These are phyloP conservation scores for Lucilia sericata DNA, from an alignment of 1,140 invertebrate genomes.

Conservation along the genomic window DNA sequence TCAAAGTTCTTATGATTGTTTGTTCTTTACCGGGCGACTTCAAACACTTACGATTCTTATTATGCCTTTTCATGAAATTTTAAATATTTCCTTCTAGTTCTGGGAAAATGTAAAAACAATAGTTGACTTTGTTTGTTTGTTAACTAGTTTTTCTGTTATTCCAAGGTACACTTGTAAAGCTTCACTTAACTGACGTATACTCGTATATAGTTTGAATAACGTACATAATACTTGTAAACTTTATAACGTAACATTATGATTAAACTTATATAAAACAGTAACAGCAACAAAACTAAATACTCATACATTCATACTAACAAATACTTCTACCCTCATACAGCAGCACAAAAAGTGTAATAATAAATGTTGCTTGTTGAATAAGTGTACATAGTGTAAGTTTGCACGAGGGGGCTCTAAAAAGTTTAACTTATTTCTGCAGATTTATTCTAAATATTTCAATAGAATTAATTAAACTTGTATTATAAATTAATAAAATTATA, in stretches of 20 bases:
- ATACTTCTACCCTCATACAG: no score
- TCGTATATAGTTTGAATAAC: constrained; percentile 30
- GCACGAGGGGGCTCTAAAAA: no score
- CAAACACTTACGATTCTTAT: background rate
- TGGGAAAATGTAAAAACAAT: constrained; percentile 4
- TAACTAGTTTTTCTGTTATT: background rate
- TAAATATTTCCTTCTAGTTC: background rate
- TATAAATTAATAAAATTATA: no score
- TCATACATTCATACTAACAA: no score
- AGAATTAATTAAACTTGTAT: no score
- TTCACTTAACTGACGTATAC: background rate
- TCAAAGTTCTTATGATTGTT: no score
- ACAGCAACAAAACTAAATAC: no score
- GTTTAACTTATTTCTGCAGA: no score
- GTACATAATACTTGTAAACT: constrained; percentile 31
- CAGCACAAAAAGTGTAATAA: no score
- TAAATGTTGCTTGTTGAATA: no score
- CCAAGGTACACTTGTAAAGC: constrained; percentile 12
- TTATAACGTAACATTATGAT: constrained; percentile 32
- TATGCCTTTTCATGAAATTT: background rate
- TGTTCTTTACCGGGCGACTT: background rate
- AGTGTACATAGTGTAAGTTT: no score
- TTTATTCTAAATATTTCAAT: no score
- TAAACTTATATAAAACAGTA: constrained; percentile 16
- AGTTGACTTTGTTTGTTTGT: background rate